These are phyloP conservation scores for Periplaneta americana DNA, from an alignment of 1,140 invertebrate species.

Conservation along the genomic window DNA sequence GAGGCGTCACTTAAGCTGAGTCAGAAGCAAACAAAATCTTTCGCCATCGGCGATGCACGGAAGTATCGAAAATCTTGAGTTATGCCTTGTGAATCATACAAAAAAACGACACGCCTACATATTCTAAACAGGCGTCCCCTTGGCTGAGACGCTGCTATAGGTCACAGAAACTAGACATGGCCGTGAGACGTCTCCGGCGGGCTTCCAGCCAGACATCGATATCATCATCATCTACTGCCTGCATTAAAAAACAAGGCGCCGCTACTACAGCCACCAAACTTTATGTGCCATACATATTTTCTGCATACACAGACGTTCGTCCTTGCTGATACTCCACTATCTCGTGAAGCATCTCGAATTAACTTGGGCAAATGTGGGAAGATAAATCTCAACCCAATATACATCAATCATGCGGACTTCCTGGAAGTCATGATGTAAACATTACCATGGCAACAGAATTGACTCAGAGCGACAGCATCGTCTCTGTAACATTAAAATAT, in stretches of 20 bases:
- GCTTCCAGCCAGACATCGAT: not conserved
- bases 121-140: not conserved
- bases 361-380: not conserved
- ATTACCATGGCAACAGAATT: too few species aligned
- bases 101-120: not conserved
- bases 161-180: not conserved
- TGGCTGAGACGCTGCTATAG: not conserved
- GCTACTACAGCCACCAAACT: not conserved
- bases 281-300: not conserved
- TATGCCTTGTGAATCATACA: not conserved
- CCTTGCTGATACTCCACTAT: not conserved
- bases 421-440: too few species aligned
- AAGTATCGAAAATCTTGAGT: not conserved
- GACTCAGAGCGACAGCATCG: too few species aligned
- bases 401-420: not conserved
- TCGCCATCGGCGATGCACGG: too few species aligned
- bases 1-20: too few species aligned
- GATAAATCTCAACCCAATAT: not conserved
- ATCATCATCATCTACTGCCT: not conserved
- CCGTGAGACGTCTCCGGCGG: not conserved
- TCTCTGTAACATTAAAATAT: too few species aligned
- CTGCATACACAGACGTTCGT: not conserved
- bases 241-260: not conserved
- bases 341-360: not conserved
- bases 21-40: too few species aligned